Base-by-base conservation (phyloP, 2,113 vertebrate genomes). In the Pelmatolapia mariae region DNA sequence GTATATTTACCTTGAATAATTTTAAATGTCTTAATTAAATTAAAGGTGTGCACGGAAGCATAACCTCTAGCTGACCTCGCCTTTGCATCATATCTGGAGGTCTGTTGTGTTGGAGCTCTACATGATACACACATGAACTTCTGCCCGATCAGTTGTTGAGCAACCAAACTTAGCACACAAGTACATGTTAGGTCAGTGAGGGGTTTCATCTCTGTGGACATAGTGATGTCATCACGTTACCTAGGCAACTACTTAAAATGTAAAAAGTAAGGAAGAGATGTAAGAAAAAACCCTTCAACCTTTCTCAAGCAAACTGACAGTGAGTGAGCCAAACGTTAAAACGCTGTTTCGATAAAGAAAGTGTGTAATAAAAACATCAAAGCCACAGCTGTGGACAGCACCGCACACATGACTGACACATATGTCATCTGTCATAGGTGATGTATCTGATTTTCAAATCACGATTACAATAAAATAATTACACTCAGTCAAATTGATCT, bases 101-200 rank as follows among this genome's bases (percentile, higher is more conserved):
- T 19, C 31, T 63, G 59, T 18, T 33, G 29, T 0, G 16, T 18
- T 61, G 8, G 1, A 43, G 66, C 2, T 26, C 38, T 73, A 9
- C 13, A 7, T 10, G 4, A 73, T 10, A 7, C 10, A 45, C 63
- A 4, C 63, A 9, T 0, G 4, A 68, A 68, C 63, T 0, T 13
- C 36, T 68, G 19, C 63, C 3, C 22, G 19, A 24, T 68, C 63
- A 9, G 36, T 0, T 40, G 63, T 68, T 68, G 11, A 15, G 36
- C 19, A 68, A 68, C 11, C 63, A 68, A 40, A 40, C n/a, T 68
- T 22, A 13, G 5, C 66, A 26, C 22, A 43, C 66, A 2, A 43
- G 66, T 43, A 24, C 66, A 43, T 43, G 13, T 22, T 15, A 18
- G 22, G 38, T 26, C 68, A 7, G 5, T 26, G 66, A 73, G 13